Percentiles rank a stretch among this genome's conserved stretches.
Conservation (phyloP, 2,113 vertebrate genomes). For the Fregata magnificens region DNA sequence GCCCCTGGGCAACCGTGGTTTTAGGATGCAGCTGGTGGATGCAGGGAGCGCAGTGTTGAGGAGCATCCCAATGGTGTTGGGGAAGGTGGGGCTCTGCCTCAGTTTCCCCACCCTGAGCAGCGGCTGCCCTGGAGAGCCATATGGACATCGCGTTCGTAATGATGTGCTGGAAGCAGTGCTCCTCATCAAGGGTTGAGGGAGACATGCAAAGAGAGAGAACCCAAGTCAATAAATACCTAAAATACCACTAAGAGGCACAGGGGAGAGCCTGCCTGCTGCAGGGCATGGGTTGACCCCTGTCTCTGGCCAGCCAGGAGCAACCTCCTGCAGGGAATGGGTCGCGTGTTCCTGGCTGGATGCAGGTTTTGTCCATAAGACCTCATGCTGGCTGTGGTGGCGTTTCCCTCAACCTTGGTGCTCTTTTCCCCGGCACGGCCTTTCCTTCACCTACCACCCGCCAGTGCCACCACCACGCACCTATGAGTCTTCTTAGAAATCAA, state of each 20-base stretch:
- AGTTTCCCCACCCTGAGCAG: not conserved
- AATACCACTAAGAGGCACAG: accelerated
- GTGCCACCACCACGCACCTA: accelerated
- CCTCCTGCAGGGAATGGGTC: not conserved
- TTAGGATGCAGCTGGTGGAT: not conserved
- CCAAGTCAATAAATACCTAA: not conserved
- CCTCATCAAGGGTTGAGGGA: not conserved
- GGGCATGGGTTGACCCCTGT: not conserved
- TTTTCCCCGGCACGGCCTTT: not conserved
- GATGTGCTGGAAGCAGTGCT: not conserved
- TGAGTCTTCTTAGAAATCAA: not conserved
- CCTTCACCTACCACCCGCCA: not conserved
- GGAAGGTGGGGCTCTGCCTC: not conserved
- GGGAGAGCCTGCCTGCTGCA: not conserved
- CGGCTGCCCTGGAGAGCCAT: not conserved
- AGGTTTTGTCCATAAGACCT: not conserved
- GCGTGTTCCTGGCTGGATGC: not conserved
- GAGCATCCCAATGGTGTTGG: not conserved
- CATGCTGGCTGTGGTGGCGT: accelerated
- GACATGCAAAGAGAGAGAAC: not conserved
- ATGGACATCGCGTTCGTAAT: accelerated
- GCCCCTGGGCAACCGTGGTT: not conserved
- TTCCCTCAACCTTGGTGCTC: not conserved
- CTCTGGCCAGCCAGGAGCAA: not conserved
- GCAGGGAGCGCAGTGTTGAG: accelerated